A percentile compares a stretch with the other conserved stretches of the same genome.
Conservation (phyloP, 2,113 vertebrate species). For the Bombycilla garrulus region DNA sequence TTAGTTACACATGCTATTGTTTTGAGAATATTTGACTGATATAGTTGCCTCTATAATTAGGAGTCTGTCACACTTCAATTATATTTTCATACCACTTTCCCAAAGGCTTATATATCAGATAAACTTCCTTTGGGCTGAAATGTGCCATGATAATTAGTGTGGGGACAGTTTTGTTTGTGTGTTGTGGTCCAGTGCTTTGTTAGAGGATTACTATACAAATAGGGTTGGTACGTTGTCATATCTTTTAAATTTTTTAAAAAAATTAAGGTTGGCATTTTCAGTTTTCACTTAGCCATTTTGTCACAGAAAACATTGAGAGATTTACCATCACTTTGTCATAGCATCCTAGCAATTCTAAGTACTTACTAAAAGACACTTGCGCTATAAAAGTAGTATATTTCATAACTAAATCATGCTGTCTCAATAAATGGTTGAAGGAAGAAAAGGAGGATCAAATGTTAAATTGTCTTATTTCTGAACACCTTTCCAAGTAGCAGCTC, state of each 20-base stretch:
- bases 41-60: neutral
- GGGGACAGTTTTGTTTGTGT: neutral
- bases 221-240: neutral
- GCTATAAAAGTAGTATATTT: neutral
- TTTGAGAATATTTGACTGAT: slow-evolving; percentile 37
- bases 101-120: neutral
- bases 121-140: neutral
- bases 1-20: neutral
- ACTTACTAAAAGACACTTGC: neutral
- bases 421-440: neutral
- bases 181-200: neutral
- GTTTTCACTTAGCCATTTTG: neutral
- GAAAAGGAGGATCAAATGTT: neutral
- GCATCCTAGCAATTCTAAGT: neutral
- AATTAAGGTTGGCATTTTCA: neutral
- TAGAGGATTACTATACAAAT: neutral
- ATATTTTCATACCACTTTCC: neutral
- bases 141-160: neutral
- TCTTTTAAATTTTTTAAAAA: neutral
- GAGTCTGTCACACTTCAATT: slow-evolving; percentile 28
- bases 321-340: neutral
- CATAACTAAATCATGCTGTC: neutral
- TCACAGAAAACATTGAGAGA: neutral
- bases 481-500: neutral
- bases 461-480: neutral